Evolutionary conservation across 2,113 vertebrate genomes (phyloP).

Genomic region (Scopus umbretta): DNA sequence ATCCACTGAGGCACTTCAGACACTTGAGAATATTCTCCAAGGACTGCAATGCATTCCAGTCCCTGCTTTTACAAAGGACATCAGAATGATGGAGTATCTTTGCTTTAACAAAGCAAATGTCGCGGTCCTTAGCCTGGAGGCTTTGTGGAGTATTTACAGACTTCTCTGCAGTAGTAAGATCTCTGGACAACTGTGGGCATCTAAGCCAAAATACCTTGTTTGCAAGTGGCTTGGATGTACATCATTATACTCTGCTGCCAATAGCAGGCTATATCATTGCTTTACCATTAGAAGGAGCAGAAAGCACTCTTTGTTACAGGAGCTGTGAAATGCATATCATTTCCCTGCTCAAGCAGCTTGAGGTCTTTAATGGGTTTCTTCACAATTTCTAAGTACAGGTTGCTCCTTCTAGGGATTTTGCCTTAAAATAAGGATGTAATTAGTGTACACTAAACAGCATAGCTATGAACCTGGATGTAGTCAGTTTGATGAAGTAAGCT

Average conservation of each 20-base stretch:
- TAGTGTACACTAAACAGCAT: not conserved
- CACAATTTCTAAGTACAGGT: not conserved
- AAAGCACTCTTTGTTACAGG: not conserved
- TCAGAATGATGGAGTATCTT: not conserved
- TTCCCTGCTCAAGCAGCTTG: not conserved
- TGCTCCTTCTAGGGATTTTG: not conserved
- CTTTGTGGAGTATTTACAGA: not conserved
- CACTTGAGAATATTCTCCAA: not conserved
- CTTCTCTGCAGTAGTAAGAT: not conserved
- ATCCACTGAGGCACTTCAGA: not conserved
- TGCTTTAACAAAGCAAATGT: not conserved
- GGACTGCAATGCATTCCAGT: not conserved
- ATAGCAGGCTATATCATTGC: not conserved
- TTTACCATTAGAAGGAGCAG: not conserved
- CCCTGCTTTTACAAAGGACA: not conserved
- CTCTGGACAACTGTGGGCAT: not conserved
- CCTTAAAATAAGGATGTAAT: not conserved
- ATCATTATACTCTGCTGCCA: not conserved
- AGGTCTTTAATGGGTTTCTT: not conserved
- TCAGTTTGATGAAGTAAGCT: not conserved
- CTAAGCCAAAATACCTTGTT: not conserved
- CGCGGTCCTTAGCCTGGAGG: not conserved
- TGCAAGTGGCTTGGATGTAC: not conserved
- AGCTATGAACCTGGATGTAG: not conserved
- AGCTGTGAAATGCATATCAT: not conserved